Conservation (phyloP, 2,888 invertebrate species). For the Tolmerus cingulatus region DNA sequence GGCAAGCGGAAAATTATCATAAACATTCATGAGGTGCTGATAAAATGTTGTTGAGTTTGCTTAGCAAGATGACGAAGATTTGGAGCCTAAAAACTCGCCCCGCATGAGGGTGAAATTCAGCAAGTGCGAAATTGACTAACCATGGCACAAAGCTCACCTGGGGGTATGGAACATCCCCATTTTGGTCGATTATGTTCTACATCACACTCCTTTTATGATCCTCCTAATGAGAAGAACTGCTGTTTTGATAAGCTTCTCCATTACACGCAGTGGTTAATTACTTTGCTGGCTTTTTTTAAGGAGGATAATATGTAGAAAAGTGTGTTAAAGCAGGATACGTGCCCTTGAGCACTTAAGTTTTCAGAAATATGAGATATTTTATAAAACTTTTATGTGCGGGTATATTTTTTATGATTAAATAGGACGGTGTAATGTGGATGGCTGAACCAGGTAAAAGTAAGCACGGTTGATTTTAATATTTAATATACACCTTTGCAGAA, state of each 20-base stretch:
- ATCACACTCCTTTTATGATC: background rate
- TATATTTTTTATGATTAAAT: background rate
- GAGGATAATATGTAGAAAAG: background rate
- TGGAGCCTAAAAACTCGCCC: slow-evolving; percentile 2
- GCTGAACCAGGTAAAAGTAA: background rate
- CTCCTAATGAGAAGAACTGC: background rate
- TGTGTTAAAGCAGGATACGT: background rate
- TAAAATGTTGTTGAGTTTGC: slow-evolving; percentile 29
- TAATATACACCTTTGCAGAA: too few relatives aligned
- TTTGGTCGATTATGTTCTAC: slow-evolving; percentile 14
- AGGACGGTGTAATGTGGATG: background rate
- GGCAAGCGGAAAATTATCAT: background rate
- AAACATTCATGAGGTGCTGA: slow-evolving; percentile 31
- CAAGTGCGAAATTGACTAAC: background rate
- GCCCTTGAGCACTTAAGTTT: background rate
- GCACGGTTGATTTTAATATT: background rate
- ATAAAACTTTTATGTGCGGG: background rate
- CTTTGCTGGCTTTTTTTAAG: background rate
- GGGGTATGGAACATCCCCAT: background rate
- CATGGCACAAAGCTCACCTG: background rate
- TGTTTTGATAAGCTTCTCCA: background rate
- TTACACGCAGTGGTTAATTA: background rate
- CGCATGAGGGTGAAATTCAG: background rate
- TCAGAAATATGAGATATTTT: background rate
- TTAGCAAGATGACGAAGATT: background rate